Conservation (phyloP, 2,797 vertebrate genomes). For the Pseudochaenichthys georgianus region DNA sequence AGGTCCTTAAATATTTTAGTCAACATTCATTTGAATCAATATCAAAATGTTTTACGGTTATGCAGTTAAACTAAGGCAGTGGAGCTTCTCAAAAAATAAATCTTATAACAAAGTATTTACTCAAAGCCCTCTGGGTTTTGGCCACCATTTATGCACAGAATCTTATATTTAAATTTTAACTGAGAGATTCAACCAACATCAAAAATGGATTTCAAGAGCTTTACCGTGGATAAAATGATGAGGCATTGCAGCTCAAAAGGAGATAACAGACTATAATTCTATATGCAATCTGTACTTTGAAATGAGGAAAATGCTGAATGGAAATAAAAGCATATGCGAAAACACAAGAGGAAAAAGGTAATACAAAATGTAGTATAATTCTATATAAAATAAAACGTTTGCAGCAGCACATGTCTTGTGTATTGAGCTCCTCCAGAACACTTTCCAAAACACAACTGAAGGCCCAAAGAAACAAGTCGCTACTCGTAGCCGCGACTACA, state of each 20-base stretch:
- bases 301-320: constrained; percentile 18
- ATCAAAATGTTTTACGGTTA: constrained; percentile 36
- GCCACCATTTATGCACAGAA: background rate
- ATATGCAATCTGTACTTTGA: constrained; percentile 53
- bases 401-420: constrained; percentile 79
- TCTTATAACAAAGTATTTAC: constrained; percentile 7
- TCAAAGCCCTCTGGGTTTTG: background rate
- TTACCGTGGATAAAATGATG: constrained; percentile 39
- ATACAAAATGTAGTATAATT: constrained; percentile 66
- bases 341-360: constrained; percentile 46
- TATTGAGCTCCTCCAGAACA: constrained; percentile 49
- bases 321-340: constrained; percentile 34
- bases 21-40: constrained; percentile 15
- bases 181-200: background rate
- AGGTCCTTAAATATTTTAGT: constrained; percentile 51
- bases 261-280: constrained; percentile 34
- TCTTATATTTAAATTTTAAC: constrained; percentile 7
- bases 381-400: constrained; percentile 84
- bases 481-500: constrained; percentile 44
- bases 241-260: constrained; percentile 27
- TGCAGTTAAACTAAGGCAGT: constrained; percentile 12
- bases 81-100: constrained; percentile 14
- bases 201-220: constrained; percentile 17
- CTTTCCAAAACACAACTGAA: constrained; percentile 40
- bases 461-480: constrained; percentile 49